A percentile compares a stretch with the other conserved stretches of the same genome.
These are phyloP conservation scores for Eumerus sabulonum DNA, from an alignment of 2,888 invertebrate species.

Conservation along the genomic window DNA sequence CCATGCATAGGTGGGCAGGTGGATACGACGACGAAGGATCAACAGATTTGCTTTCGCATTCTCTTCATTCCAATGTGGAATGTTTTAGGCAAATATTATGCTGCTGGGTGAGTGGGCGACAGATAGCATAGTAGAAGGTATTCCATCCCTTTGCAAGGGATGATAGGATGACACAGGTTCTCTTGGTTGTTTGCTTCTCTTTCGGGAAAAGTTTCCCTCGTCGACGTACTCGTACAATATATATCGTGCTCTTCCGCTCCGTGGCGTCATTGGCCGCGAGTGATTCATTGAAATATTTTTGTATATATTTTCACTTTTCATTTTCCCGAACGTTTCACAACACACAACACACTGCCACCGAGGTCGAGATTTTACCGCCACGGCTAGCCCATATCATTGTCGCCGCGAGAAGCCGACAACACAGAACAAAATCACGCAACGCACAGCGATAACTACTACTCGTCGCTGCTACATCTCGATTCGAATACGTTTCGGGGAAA, in stretches of 20 bases:
- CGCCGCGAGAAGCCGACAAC: conserved; percentile 33
- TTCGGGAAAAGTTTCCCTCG: background rate
- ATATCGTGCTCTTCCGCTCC: conserved; percentile 27
- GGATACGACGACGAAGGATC: too few species aligned
- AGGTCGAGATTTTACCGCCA: conserved; percentile 4
- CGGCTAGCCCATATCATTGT: conserved; percentile 27
- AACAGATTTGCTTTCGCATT: too few species aligned
- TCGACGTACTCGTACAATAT: background rate
- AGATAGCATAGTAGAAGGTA: too few species aligned
- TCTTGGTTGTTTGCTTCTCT: conserved; percentile 3
- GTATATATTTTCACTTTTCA: conserved; percentile 57
- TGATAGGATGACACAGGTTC: too few species aligned
- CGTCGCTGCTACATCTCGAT: too few species aligned
- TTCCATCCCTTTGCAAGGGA: too few species aligned
- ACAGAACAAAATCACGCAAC: conserved; percentile 12
- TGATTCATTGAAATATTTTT: conserved; percentile 64
- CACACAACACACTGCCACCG: too few species aligned
- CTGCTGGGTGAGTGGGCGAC: too few species aligned
- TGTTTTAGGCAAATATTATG: too few species aligned
- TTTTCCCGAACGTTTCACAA: conserved; percentile 28
- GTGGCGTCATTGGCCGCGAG: conserved; percentile 27
- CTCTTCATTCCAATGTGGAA: too few species aligned
- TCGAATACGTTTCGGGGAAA: conserved; percentile 14
- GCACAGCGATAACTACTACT: background rate
- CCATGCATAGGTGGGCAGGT: too few species aligned